Base-by-base conservation (phyloP, 2,888 invertebrate genomes). In the Tinea pellionella region DNA sequence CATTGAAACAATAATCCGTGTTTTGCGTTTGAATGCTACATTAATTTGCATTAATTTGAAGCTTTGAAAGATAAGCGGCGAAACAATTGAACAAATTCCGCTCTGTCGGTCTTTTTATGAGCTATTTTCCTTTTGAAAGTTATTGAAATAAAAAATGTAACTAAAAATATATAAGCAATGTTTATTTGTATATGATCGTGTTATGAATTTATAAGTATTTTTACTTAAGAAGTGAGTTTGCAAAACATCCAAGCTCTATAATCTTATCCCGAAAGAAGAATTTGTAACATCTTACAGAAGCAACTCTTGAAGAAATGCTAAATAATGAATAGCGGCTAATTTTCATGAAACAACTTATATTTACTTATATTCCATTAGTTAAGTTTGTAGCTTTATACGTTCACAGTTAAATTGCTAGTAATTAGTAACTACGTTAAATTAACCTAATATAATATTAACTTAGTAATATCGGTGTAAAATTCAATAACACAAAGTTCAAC, bases 21-120 rank as follows among this genome's bases (percentile, higher is more conserved):
- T 80, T 81, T 76, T 73, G 73, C 75, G 76, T 80, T 78, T 81
- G 78, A 82, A 80, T 80, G 75, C 72, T 79, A 81, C 78, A 60
- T 80, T 80, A 79, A 78, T 78, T 77, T 71, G 73, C 76, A 77
- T 80, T 77, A 80, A 79, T 75, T 75, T 71, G 65, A 68, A 69
- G 72, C 71, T 75, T 74, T 68, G 68, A 72, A 70, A 73, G 73
- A 59, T 29, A 59, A 59, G 59, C 59, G 47, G 16, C 59, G 29
- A 43, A 15, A 59, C 59, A 59, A 59, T 59, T 47, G 59, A 24
- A 12, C 51, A 42, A 59, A 59, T 59, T 47, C 47, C 59, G n/a
- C 15, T 57, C 32, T 30, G 55, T 55, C 55, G 8, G 24, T 15
- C 15, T 47, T 47, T 47, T 55, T 29, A 55, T 55, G 11, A 19